Evolutionary conservation across 2,113 vertebrate genomes (phyloP), one percentile per base, ranked within the genome.

Genomic region (Paradoxurus hermaphroditus): DNA sequence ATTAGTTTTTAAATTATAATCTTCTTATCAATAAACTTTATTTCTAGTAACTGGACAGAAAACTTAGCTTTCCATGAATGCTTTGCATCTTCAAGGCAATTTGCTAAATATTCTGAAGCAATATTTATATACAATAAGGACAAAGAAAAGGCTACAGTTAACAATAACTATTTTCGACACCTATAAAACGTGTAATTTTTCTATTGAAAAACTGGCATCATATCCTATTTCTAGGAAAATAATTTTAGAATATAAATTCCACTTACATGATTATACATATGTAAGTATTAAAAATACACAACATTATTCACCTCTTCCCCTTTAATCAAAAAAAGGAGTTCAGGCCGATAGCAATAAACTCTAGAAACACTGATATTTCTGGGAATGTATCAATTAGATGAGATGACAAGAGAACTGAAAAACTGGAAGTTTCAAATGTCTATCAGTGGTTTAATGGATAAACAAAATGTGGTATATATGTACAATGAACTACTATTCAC

Each of bases 111-210:
- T 65, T 79, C 59, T 29, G 53, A 89, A 91, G 62, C 41, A 91
- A 79, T 56, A 73, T 62, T 84, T 91, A 96, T 44, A 62, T 92
- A 29, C 15, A 90, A 2, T 53, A 96, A 97, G 63, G 7, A 91
- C 49, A 95, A 95, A 85, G 14, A 27, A 94, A 95, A 95, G 59
- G 12, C 29, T 67, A 25, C 25, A 56, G 53, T 41, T 83, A 88
- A 46, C 14, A 91, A 34, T 77, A 92, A 92, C 62, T 67, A 87
- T 81, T 95, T 88, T 86, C 27, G 87, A 92, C 7, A 89, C 14
- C n/a, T 87, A 62, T 75, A 83, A 86, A 67, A 63, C n/a, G 81
- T 31, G 12, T 56, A 46, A 78, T 63, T 75, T 95, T 91, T 79
- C 44, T 70, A 78, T 51, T 23, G 87, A 93, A 96, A 96, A 82